Base-by-base conservation (phyloP, 2,113 vertebrate species). In the Eptesicus fuscus region DNA sequence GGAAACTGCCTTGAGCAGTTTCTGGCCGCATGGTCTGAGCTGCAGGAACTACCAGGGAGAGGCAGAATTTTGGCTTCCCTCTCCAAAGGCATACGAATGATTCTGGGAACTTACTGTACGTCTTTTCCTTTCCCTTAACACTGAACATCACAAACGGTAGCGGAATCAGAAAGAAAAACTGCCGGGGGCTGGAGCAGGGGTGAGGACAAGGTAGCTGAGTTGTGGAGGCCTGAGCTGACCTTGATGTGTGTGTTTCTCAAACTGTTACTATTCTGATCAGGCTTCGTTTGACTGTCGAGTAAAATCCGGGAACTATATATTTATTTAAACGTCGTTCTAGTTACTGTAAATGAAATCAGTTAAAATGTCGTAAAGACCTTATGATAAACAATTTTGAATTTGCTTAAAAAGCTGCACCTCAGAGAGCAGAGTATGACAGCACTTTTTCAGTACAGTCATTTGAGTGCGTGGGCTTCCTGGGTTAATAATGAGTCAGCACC, bases 401-500 rank as follows among this genome's bases (percentile, higher is more conserved):
- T 32, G 44, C 95, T 51, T 94, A 53, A 97, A 77, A 70, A 37
- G 77, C 83, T 91, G 83, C 94, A 83, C 88, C 80, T 77, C 65
- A 73, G 25, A 22, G 96, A 93, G 73, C 8, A 90, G 53, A 87
- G 88, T 85, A 94, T 97, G 86, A 89, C 85, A 87, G 90, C 96
- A 91, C 90, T 96, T 90, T 74, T 95, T 96, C 90, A 93, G 92
- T 97, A 94, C 91, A 91, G 94, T 95, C 91, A 96, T 96, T 96
- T 90, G 95, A 90, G 96, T 97, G 98, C 35, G 97, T 97, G 97
- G 98, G 98, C 96, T 97, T 56, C 40, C n/a, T 47, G 88, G 95
- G 93, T 95, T 79, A 96, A 98, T 89, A 98, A 98, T 98, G 98
- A 99, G 97, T 99, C 98, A 99, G 98, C 98, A 93, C 90, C 61